Conservation (phyloP, 1,140 invertebrate genomes). For the Macrosteles quadrilineatus region DNA sequence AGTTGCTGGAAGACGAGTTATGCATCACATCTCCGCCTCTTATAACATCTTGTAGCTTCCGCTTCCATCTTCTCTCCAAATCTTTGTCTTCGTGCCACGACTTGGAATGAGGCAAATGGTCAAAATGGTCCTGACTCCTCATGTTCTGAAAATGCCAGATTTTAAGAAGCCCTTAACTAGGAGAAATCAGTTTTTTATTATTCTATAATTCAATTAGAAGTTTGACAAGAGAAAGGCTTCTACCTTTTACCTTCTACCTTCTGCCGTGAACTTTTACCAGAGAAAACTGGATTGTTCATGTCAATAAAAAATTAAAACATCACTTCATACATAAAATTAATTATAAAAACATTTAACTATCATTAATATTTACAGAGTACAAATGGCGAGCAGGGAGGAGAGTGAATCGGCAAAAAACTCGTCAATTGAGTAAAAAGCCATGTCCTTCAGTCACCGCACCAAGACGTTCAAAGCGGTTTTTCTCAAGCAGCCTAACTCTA, state of each 20-base stretch:
- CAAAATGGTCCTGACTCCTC: background rate
- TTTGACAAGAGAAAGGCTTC: background rate
- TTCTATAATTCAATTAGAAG: background rate
- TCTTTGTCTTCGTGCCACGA: background rate
- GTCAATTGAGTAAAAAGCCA: no score
- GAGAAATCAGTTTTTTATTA: no score
- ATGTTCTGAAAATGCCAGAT: constrained; percentile 4
- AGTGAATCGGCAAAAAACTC: no score
- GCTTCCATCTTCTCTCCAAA: background rate
- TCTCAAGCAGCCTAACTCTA: no score
- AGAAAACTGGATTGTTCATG: background rate
- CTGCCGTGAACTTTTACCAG: no score
- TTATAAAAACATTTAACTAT: no score
- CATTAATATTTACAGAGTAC: no score
- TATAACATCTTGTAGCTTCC: background rate
- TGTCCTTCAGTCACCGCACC: no score
- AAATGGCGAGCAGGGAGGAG: no score
- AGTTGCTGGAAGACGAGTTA: background rate
- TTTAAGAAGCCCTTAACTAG: no score
- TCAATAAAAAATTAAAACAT: background rate
- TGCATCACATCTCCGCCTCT: background rate
- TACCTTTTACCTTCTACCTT: background rate
- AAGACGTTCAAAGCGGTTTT: no score
- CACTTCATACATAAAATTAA: no score
- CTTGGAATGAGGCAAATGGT: background rate